Evolutionary conservation across 2,888 invertebrate genomes (phyloP).

Genomic region (Ctena decussata): DNA sequence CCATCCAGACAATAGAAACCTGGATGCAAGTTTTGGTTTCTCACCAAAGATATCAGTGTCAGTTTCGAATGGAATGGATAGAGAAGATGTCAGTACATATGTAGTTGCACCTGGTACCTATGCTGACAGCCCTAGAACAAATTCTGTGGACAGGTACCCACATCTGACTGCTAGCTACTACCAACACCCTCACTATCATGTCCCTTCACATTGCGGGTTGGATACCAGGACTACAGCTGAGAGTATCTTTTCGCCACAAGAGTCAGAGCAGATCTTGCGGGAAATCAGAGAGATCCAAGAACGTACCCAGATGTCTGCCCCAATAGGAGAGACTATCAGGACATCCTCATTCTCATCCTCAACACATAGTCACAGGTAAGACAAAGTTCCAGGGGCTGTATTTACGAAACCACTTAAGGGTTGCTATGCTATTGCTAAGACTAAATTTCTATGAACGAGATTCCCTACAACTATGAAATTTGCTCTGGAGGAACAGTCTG

Average conservation of each 20-base stretch:
- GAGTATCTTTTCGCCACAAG: constrained; percentile 55
- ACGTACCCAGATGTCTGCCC: constrained; percentile 60
- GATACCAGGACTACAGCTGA: constrained; percentile 46
- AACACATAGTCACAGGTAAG: constrained; percentile 51
- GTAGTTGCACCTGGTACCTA: constrained; percentile 34
- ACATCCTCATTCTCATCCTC: constrained; percentile 55
- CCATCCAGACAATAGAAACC: constrained; percentile 22
- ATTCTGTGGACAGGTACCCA: constrained; percentile 17
- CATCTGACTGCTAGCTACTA: not conserved
- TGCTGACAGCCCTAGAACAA: constrained; percentile 28
- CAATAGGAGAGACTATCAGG: constrained; percentile 70
- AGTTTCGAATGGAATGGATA: constrained; percentile 24
- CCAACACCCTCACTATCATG: not conserved
- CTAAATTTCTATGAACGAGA: too few relatives aligned
- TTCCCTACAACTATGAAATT: too few relatives aligned
- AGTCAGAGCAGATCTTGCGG: constrained; percentile 70
- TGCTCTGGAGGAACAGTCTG: too few relatives aligned
- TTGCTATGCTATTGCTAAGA: too few relatives aligned
- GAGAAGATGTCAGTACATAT: constrained; percentile 24
- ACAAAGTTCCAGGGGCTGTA: too few relatives aligned
- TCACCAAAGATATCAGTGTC: constrained; percentile 52
- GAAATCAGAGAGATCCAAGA: constrained; percentile 73
- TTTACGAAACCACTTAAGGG: too few relatives aligned
- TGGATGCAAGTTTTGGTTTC: constrained; percentile 30
- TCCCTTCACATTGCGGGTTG: not conserved